Percentiles rank a stretch among this genome's conserved stretches.
Evolutionary conservation across 1,140 invertebrate genomes (phyloP).

Genomic region (Cryptotermes secundus): DNA sequence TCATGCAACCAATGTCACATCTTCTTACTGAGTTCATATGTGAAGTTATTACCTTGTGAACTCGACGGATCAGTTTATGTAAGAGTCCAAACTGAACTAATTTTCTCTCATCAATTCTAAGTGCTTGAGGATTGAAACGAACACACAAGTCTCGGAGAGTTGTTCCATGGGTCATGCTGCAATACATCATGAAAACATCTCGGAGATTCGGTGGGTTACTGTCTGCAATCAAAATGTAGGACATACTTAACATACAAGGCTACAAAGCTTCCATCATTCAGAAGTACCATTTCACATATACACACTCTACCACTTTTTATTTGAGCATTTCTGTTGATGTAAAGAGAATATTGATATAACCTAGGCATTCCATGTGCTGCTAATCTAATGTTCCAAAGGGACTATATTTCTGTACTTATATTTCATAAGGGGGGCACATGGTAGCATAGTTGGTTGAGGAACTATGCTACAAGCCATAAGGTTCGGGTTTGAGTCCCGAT

Average conservation of each 20-base stretch:
- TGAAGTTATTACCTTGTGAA: conserved; percentile 64
- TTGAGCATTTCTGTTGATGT: not conserved
- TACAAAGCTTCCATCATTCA: no score
- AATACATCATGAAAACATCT: conserved; percentile 79
- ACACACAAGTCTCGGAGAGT: conserved; percentile 83
- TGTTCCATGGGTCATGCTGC: conserved; percentile 79
- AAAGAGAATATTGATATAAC: no score
- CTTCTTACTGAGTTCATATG: not conserved
- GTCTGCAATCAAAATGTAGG: conserved; percentile 41
- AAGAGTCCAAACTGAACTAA: conserved; percentile 90
- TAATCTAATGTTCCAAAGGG: no score
- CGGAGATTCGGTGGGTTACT: conserved; percentile 62
- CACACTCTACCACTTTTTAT: no score
- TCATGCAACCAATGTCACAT: not conserved
- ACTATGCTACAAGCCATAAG: no score
- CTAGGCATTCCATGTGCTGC: no score
- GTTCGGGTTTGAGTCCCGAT: no score
- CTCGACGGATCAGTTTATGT: conserved; percentile 78
- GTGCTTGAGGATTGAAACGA: conserved; percentile 70
- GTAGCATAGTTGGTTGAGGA: no score
- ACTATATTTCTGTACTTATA: no score
- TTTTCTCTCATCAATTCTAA: conserved; percentile 76
- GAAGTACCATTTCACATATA: no score
- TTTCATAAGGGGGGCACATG: no score
- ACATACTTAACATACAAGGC: not conserved